These are phyloP conservation scores for Diaphora mendica DNA, from an alignment of 2,888 invertebrate species.

Conservation along the genomic window DNA sequence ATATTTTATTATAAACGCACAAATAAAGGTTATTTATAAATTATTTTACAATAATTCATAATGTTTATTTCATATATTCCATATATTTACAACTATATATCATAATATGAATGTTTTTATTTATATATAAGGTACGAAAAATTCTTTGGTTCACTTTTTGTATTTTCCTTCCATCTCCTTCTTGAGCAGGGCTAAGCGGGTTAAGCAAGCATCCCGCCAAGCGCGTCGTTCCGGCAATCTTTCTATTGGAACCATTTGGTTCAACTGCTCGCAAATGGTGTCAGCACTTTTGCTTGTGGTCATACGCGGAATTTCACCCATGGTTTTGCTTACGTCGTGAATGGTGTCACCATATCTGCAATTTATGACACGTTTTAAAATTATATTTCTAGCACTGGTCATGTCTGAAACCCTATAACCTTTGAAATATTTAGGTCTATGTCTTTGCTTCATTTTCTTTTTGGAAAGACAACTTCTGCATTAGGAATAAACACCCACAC, in stretches of 20 bases:
- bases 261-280: conserved; percentile 90
- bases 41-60: neutral
- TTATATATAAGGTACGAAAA: neutral
- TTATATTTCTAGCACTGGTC: neutral
- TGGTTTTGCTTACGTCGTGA: conserved; percentile 89
- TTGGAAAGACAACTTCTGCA: too few species aligned
- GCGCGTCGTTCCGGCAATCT: conserved; percentile 89
- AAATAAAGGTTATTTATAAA: neutral
- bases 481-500: too few species aligned
- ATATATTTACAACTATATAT: neutral
- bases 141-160: conserved; percentile 27
- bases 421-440: neutral
- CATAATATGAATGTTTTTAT: neutral
- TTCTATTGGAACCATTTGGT: conserved; percentile 90
- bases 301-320: conserved; percentile 92
- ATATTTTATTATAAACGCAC: neutral
- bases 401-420: neutral
- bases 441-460: too few species aligned
- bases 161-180: conserved; percentile 87
- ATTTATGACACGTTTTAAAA: conserved; percentile 12
- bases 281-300: conserved; percentile 87
- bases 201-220: conserved; percentile 94
- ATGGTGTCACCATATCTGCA: conserved; percentile 86
- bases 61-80: neutral
- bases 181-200: conserved; percentile 92